Conservation (phyloP, 2,797 vertebrate species). For the Heterohyrax brucei region DNA sequence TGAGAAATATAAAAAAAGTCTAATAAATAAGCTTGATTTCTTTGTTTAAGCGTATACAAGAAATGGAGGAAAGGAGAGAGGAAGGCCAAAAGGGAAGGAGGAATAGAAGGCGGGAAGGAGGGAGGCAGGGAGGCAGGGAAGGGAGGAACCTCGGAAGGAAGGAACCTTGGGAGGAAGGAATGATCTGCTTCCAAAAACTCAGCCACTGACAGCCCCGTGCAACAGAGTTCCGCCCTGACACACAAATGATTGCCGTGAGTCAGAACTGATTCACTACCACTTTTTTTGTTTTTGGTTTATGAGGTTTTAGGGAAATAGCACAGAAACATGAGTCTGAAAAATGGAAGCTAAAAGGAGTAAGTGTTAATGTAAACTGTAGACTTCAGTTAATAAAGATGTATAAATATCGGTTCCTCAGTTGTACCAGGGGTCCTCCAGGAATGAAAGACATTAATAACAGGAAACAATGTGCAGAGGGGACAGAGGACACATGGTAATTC, state of each 20-base stretch:
- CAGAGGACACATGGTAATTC: not conserved
- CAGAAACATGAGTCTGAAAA: not conserved
- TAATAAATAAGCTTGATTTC: not conserved
- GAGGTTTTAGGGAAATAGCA: not conserved
- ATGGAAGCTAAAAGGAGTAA: not conserved
- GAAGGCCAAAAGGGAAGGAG: too few species aligned
- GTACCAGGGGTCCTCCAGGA: not conserved
- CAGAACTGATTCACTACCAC: not conserved
- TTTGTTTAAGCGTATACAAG: not conserved
- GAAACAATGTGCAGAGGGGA: not conserved
- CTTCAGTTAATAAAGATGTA: not conserved
- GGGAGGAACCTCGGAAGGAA: not conserved
- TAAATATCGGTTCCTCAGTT: not conserved
- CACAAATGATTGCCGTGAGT: not conserved
- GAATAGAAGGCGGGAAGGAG: too few species aligned
- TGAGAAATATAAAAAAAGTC: constrained; percentile 30
- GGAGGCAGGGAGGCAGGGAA: not conserved
- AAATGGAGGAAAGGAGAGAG: too few species aligned
- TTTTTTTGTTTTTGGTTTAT: not conserved
- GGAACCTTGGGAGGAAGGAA: not conserved
- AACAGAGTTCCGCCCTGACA: not conserved
- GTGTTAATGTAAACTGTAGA: not conserved
- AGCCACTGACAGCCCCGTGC: not conserved
- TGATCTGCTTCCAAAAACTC: not conserved
- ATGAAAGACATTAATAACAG: not conserved